Percentiles rank a stretch among this genome's conserved stretches.
These are phyloP conservation scores for Rhingia rostrata DNA, from an alignment of 2,888 invertebrate species.

Conservation along the genomic window DNA sequence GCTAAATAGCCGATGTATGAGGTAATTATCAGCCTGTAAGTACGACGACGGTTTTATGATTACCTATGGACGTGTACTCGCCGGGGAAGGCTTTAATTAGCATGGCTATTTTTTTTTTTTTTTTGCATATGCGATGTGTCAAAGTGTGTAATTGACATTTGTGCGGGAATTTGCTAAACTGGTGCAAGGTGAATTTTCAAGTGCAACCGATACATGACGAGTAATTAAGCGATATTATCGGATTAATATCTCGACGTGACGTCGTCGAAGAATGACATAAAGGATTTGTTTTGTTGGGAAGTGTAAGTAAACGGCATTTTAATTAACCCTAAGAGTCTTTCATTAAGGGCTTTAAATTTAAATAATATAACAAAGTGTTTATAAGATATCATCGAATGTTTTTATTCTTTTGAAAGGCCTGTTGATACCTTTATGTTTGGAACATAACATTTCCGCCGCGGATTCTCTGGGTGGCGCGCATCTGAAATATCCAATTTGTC, in stretches of 20 bases:
- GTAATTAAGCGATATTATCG: constrained; percentile 1
- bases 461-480: too few relatives aligned
- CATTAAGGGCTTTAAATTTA: too few relatives aligned
- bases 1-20: constrained; percentile 16
- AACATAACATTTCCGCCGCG: too few relatives aligned
- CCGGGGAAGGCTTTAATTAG: constrained; percentile 32
- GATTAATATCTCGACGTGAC: not conserved
- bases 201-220: constrained; percentile 20
- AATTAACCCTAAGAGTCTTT: too few relatives aligned
- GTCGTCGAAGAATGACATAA: too few relatives aligned
- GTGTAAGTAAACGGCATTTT: too few relatives aligned
- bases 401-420: too few relatives aligned
- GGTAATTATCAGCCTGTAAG: constrained; percentile 39
- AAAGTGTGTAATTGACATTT: constrained; percentile 31
- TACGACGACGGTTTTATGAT: constrained; percentile 19
- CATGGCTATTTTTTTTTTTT: constrained; percentile 17
- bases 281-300: too few relatives aligned
- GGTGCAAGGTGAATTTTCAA: constrained; percentile 61
- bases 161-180: constrained; percentile 13
- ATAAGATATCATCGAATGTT: too few relatives aligned
- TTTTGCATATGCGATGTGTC: constrained; percentile 12
- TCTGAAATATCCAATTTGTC: too few relatives aligned
- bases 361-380: too few relatives aligned
- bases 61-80: constrained; percentile 28
- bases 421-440: too few relatives aligned